These are phyloP conservation scores for Microtus ochrogaster DNA, from an alignment of 2,113 vertebrate species.

Conservation along the genomic window DNA sequence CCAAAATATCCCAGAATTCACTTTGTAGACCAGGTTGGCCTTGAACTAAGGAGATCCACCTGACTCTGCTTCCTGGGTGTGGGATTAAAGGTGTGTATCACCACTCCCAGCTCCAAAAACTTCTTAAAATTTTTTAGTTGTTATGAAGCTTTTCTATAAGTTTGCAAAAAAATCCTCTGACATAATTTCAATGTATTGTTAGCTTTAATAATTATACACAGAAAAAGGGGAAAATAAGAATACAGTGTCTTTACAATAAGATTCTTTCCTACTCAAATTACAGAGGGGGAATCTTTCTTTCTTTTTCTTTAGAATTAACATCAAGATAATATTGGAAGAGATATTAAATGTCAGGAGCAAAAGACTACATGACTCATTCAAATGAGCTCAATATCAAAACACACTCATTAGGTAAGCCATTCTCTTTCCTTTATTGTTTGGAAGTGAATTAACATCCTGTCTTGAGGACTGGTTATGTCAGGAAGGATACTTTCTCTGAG, in stretches of 20 bases:
- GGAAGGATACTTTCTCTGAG: background rate
- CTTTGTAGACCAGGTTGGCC: background rate
- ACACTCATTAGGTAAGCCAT: background rate
- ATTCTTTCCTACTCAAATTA: constrained; percentile 60
- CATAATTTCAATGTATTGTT: constrained; percentile 44
- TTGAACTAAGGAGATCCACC: background rate
- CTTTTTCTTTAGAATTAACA: constrained; percentile 57
- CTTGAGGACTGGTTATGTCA: background rate
- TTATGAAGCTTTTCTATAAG: background rate
- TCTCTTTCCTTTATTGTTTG: background rate
- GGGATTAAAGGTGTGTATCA: background rate
- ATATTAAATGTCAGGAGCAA: constrained; percentile 58
- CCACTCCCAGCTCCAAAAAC: background rate
- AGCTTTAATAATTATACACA: constrained; percentile 37
- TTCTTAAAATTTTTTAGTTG: background rate
- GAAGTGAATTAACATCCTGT: constrained; percentile 11
- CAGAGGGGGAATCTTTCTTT: background rate
- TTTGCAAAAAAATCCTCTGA: constrained; percentile 38
- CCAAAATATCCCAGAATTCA: background rate
- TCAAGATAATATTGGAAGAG: constrained; percentile 40
- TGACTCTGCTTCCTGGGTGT: background rate
- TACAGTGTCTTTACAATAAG: constrained; percentile 16
- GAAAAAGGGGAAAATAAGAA: background rate
- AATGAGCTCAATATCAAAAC: constrained; percentile 59
- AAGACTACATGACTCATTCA: constrained; percentile 53